Evolutionary conservation across 2,888 invertebrate genomes (phyloP).

Genomic region (Dorcus hopei): DNA sequence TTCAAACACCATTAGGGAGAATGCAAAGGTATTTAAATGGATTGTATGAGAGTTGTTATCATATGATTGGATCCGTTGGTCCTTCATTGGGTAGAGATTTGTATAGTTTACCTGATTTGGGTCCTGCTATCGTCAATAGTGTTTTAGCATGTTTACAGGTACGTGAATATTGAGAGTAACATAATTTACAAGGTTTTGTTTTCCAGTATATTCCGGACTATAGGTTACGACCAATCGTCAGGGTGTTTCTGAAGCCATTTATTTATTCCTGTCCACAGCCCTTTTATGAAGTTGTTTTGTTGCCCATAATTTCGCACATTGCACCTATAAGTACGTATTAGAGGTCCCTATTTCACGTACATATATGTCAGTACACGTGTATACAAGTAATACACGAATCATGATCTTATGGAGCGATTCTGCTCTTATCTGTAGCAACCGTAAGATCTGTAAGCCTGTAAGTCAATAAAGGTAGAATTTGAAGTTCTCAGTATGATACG

Average conservation of each 20-base stretch:
- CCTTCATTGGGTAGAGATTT: slow-evolving; percentile 81
- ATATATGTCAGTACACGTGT: no score
- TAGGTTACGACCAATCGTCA: slow-evolving; percentile 76
- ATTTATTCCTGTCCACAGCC: slow-evolving; percentile 82
- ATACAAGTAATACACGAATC: no score
- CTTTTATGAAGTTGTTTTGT: slow-evolving; percentile 69
- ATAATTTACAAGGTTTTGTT: slow-evolving; percentile 21
- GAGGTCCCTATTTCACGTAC: no score
- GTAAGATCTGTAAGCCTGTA: no score
- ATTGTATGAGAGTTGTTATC: slow-evolving; percentile 78
- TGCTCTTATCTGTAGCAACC: no score
- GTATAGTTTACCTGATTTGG: slow-evolving; percentile 73
- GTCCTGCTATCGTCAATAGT: slow-evolving; percentile 69
- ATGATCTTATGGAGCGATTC: no score
- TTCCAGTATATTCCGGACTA: slow-evolving; percentile 76
- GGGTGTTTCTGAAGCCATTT: slow-evolving; percentile 82
- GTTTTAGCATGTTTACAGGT: slow-evolving; percentile 67
- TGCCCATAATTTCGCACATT: slow-evolving; percentile 75
- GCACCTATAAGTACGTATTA: slow-evolving; percentile 71
- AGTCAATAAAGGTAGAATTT: no score
- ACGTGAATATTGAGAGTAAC: slow-evolving; percentile 22
- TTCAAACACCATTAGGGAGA: slow-evolving; percentile 64
- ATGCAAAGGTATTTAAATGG: slow-evolving; percentile 82
- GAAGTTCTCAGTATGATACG: no score
- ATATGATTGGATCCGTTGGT: slow-evolving; percentile 75